Conservation (phyloP, 2,888 invertebrate species). For the Schizotus pectinicornis region DNA sequence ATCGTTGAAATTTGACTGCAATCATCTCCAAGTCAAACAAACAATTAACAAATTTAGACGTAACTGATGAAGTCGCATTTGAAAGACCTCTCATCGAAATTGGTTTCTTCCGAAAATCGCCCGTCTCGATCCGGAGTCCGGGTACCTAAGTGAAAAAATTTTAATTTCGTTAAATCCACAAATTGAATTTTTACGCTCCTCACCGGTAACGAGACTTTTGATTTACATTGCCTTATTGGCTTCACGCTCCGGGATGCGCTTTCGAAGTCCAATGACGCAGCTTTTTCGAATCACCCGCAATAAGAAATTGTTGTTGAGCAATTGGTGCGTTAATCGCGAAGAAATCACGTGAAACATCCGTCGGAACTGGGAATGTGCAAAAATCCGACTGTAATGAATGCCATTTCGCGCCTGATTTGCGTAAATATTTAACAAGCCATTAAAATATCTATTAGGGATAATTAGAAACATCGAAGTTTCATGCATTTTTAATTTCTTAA, state of each 20-base stretch:
- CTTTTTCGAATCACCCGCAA: slow-evolving; percentile 5
- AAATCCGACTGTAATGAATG: slow-evolving; percentile 11
- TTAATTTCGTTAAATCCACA: slow-evolving; percentile 22
- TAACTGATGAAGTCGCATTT: slow-evolving; percentile 3
- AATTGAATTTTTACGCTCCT: slow-evolving; percentile 22
- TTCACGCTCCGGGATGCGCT: slow-evolving; percentile 6
- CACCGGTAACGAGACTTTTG: slow-evolving; percentile 25
- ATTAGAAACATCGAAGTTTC: slow-evolving; percentile 53
- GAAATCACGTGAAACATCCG: not conserved
- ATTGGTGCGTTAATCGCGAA: no score
- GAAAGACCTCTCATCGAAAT: not conserved
- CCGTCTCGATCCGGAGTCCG: not conserved
- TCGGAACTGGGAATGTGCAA: not conserved
- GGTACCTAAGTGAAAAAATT: slow-evolving; percentile 21
- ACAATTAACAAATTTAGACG: slow-evolving; percentile 10
- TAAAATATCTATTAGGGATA: slow-evolving; percentile 49
- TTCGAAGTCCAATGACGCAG: slow-evolving; percentile 18
- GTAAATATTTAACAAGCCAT: slow-evolving; percentile 46
- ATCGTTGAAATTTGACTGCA: slow-evolving; percentile 7
- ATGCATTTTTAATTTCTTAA: slow-evolving; percentile 55
- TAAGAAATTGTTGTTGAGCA: no score
- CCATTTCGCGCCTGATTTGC: slow-evolving; percentile 36
- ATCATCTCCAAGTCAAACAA: slow-evolving; percentile 9
- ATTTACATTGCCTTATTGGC: slow-evolving; percentile 11
- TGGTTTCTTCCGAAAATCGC: not conserved